Evolutionary conservation across 2,113 vertebrate species (phyloP).

Genomic region (Cepphus grylle): DNA sequence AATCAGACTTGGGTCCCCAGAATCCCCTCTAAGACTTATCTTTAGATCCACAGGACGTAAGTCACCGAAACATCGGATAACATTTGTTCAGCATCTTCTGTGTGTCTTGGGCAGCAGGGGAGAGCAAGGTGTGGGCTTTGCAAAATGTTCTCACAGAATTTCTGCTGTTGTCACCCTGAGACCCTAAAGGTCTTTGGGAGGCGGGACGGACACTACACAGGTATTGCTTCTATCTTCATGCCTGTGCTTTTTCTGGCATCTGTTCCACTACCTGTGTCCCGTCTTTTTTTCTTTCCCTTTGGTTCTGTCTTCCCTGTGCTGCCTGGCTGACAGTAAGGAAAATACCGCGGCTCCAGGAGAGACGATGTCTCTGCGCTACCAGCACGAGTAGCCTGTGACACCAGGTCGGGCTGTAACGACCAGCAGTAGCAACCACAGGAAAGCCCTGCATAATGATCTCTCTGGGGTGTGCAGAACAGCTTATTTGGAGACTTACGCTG

Average conservation of each 20-base stretch:
- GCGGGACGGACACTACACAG: neutral
- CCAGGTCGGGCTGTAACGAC: neutral
- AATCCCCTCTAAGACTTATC: neutral
- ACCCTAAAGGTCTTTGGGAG: neutral
- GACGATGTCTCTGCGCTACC: neutral
- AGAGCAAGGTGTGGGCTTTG: accelerated
- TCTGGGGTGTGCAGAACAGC: neutral
- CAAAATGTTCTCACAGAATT: neutral
- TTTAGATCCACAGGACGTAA: neutral
- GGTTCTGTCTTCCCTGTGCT: neutral
- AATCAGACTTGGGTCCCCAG: neutral
- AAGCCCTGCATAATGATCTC: neutral
- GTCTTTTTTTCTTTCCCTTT: neutral
- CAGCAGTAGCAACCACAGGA: neutral
- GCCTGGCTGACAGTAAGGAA: neutral
- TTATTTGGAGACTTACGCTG: neutral
- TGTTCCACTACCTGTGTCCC: neutral
- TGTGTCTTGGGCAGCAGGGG: accelerated
- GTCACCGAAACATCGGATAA: accelerated
- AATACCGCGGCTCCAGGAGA: neutral
- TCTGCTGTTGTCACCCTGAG: neutral
- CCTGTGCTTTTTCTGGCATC: neutral
- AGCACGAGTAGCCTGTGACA: neutral
- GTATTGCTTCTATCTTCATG: neutral
- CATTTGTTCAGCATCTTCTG: neutral